Evolutionary conservation across 2,797 vertebrate genomes (phyloP).

Genomic region (Tarsius wallacei): DNA sequence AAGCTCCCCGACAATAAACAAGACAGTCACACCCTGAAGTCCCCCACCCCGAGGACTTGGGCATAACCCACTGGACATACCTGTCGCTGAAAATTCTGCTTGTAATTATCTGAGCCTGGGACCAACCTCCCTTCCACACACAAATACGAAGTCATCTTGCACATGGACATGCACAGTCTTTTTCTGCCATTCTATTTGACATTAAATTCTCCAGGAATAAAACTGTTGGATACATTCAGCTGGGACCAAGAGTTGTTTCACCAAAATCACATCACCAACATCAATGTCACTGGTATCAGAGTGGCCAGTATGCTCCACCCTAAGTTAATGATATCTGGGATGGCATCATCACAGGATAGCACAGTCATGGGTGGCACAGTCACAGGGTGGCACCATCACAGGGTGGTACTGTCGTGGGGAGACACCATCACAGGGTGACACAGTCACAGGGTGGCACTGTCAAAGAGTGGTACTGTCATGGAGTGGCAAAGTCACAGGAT

Average conservation of each 20-base stretch:
- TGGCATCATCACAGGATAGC: neutral
- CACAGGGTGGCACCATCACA: neutral
- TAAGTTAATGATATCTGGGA: rapidly evolving
- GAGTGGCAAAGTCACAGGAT: neutral
- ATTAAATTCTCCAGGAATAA: neutral
- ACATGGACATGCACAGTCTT: neutral
- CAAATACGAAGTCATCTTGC: neutral
- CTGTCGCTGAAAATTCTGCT: neutral
- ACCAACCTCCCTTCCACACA: too few relatives aligned
- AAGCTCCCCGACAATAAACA: neutral
- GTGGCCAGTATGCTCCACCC: rapidly evolving
- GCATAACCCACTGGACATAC: neutral
- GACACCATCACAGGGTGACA: too few relatives aligned
- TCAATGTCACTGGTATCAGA: neutral
- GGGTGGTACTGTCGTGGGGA: too few relatives aligned
- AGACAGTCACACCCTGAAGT: neutral
- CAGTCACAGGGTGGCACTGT: too few relatives aligned
- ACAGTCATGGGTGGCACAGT: neutral
- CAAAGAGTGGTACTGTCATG: too few relatives aligned
- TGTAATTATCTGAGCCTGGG: neutral
- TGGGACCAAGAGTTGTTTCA: neutral
- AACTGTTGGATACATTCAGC: neutral
- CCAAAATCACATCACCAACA: neutral
- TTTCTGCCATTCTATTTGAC: too few relatives aligned
- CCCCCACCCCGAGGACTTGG: neutral